phyloP scores from a whole-genome alignment of 2,888 invertebrate species.

The Drosophila neotestacea region DNA sequence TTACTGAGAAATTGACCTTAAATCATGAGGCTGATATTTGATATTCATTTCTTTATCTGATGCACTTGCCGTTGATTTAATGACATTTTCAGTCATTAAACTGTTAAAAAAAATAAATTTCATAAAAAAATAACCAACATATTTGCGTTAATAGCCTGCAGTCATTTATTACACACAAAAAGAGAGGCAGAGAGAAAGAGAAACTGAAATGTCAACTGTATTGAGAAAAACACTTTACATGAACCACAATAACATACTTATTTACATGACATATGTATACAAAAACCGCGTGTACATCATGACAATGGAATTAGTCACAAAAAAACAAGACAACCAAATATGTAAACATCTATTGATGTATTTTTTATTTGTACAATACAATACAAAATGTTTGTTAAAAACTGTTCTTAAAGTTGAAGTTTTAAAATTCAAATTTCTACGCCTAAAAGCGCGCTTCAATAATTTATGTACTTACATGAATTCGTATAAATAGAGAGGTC shows the following conservation, averaged over 20 bases:
- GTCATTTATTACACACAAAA: constrained; percentile 57
- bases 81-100: constrained; percentile 67
- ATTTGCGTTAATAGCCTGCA: constrained; percentile 63
- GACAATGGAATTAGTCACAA: constrained; percentile 45
- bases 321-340: constrained; percentile 11
- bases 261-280: constrained; percentile 55
- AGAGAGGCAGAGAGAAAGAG: constrained; percentile 9
- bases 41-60: constrained; percentile 41
- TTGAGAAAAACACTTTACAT: constrained; percentile 41
- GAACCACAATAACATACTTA: constrained; percentile 50
- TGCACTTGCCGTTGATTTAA: constrained; percentile 46
- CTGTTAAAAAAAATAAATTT: constrained; percentile 30
- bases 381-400: constrained; percentile 14
- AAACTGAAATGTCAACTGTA: constrained; percentile 32
- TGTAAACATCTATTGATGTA: constrained; percentile 18
- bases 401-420: not conserved
- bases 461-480: no score
- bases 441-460: no score
- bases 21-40: constrained; percentile 38
- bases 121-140: constrained; percentile 35
- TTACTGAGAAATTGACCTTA: constrained; percentile 24
- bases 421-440: no score
- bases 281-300: constrained; percentile 49
- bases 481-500: not conserved
- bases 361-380: constrained; percentile 12